Percentiles rank a stretch among this genome's conserved stretches.
Conservation (phyloP, 1,140 invertebrate genomes). For the Mamestra configurata region DNA sequence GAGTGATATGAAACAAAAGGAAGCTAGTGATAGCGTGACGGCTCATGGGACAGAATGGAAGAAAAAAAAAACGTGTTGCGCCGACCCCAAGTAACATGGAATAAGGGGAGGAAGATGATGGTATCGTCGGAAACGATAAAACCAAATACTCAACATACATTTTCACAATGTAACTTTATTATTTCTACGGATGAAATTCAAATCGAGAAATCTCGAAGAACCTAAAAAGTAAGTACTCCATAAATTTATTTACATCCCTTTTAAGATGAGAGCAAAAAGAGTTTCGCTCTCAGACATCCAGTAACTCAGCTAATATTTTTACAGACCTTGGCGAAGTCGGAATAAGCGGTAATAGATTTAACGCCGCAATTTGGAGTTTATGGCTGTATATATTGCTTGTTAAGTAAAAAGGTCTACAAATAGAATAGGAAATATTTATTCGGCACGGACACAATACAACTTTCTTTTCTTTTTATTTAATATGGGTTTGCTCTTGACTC, state of each 20-base stretch:
- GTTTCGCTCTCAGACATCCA: background rate
- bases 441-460: too few relatives aligned
- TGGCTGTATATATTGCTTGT: background rate
- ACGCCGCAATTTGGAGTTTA: background rate
- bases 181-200: background rate
- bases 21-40: too few relatives aligned
- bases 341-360: slow-evolving; percentile 21
- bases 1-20: too few relatives aligned
- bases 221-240: slow-evolving; percentile 1
- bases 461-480: too few relatives aligned
- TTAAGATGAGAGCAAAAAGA: background rate
- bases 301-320: slow-evolving; percentile 6
- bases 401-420: background rate
- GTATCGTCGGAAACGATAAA: too few relatives aligned
- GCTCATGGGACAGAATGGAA: too few relatives aligned
- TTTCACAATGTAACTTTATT: background rate
- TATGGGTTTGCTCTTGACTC: too few relatives aligned
- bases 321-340: background rate
- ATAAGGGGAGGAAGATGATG: too few relatives aligned
- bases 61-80: too few relatives aligned
- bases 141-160: too few relatives aligned
- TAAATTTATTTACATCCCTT: slow-evolving; percentile 36
- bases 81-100: too few relatives aligned
- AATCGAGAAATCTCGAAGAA: background rate
- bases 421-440: too few relatives aligned